phyloP scores from a whole-genome alignment of 2,113 vertebrate genomes.

The Takifugu bimaculatus region DNA sequence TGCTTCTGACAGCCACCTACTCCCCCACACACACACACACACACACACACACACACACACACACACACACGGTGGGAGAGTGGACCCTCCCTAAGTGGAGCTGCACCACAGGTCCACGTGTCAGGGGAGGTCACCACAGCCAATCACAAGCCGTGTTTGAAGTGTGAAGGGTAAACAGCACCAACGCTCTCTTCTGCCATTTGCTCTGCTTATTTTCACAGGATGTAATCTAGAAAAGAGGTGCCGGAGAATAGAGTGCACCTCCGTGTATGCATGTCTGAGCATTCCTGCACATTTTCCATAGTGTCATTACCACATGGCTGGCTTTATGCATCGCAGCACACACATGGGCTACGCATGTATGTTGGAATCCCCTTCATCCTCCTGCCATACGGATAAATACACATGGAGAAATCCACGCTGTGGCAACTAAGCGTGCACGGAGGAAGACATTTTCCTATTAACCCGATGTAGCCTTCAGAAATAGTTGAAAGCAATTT shows the following conservation, averaged over 20 bases:
- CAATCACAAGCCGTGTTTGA: slow-evolving; percentile 72
- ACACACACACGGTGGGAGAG: slow-evolving; percentile 35
- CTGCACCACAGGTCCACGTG: slow-evolving; percentile 60
- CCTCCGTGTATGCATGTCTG: slow-evolving; percentile 15
- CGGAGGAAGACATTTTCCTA: slow-evolving; percentile 73
- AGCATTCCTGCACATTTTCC: slow-evolving; percentile 59
- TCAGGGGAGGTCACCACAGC: slow-evolving; percentile 64
- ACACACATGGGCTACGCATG: slow-evolving; percentile 68
- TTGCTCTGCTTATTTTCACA: slow-evolving; percentile 70
- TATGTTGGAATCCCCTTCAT: slow-evolving; percentile 67
- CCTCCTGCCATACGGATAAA: slow-evolving; percentile 49
- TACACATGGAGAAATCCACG: slow-evolving; percentile 45
- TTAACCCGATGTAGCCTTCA: slow-evolving; percentile 71
- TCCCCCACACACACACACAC: slow-evolving; percentile 8
- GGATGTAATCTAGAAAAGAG: slow-evolving; percentile 60
- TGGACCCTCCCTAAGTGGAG: slow-evolving; percentile 64
- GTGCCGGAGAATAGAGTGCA: slow-evolving; percentile 47
- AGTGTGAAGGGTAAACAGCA: slow-evolving; percentile 71
- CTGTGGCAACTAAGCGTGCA: slow-evolving; percentile 54
- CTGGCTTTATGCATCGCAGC: slow-evolving; percentile 60
- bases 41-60: slow-evolving; percentile 9
- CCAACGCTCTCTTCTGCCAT: slow-evolving; percentile 60
- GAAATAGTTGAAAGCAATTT: slow-evolving; percentile 72
- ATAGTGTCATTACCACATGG: slow-evolving; percentile 73
- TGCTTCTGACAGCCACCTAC: slow-evolving; percentile 29